phyloP scores from a whole-genome alignment of 2,888 invertebrate species.

The Scaptomyza cyrtandrae region DNA sequence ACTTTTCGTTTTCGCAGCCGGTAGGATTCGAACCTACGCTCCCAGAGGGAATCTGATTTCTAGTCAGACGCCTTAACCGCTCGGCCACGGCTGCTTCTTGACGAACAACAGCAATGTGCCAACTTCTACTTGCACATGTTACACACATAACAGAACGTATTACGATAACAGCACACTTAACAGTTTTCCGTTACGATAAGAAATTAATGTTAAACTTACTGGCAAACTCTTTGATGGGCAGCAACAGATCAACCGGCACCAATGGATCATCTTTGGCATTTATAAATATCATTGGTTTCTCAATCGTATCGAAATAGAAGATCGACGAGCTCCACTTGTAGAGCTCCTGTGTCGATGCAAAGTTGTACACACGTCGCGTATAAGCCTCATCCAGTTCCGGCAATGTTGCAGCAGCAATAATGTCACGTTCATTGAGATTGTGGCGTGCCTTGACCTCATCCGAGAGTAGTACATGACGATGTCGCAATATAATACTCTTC shows the following conservation, averaged over 20 bases:
- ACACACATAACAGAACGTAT: slow-evolving; percentile 1
- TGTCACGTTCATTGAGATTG: slow-evolving; percentile 91
- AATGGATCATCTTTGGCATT: slow-evolving; percentile 97
- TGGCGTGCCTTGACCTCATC: slow-evolving; percentile 89
- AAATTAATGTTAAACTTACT: slow-evolving; percentile 86
- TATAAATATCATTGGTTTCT: slow-evolving; percentile 94
- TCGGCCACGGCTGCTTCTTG: slow-evolving; percentile 84
- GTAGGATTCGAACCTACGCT: slow-evolving; percentile 85
- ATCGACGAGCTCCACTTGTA: slow-evolving; percentile 94
- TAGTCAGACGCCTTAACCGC: slow-evolving; percentile 85
- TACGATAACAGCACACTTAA: slow-evolving; percentile 17
- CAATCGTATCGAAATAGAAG: slow-evolving; percentile 91
- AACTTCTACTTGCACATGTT: slow-evolving; percentile 4
- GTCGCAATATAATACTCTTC: slow-evolving; percentile 93
- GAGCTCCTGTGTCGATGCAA: slow-evolving; percentile 90
- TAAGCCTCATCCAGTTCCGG: slow-evolving; percentile 96
- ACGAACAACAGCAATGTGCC: not conserved
- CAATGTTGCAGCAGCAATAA: slow-evolving; percentile 94
- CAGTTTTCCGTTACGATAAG: slow-evolving; percentile 11
- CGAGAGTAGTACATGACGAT: slow-evolving; percentile 90
- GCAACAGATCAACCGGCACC: slow-evolving; percentile 91
- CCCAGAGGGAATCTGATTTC: slow-evolving; percentile 85
- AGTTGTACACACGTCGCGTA: slow-evolving; percentile 91
- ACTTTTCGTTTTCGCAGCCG: slow-evolving; percentile 74
- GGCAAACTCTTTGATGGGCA: slow-evolving; percentile 90